Conservation (phyloP, 2,113 vertebrate genomes). For the Erpornis zantholeuca region DNA sequence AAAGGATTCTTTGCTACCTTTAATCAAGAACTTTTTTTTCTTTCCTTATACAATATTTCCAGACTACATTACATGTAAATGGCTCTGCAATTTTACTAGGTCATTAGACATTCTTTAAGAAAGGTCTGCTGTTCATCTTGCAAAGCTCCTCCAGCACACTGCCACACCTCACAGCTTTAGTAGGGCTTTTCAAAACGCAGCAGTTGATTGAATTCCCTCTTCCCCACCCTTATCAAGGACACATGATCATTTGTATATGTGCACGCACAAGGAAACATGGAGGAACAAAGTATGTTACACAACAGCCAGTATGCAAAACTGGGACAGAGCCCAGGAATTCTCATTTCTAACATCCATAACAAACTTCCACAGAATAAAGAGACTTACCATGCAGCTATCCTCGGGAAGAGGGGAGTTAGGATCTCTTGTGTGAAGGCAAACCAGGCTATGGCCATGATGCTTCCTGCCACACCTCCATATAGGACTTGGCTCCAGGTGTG, state of each 20-base stretch:
- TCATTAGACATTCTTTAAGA: neutral
- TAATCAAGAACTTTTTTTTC: neutral
- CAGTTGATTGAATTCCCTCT: neutral
- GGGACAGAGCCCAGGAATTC: neutral
- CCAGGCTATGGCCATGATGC: slow-evolving; percentile 88
- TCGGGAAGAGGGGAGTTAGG: slow-evolving; percentile 94
- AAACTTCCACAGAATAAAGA: neutral
- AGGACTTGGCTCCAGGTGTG: slow-evolving; percentile 97
- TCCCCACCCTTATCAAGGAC: neutral
- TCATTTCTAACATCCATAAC: neutral
- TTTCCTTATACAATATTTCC: neutral
- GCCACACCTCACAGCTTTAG: neutral
- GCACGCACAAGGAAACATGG: neutral
- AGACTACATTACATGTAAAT: neutral
- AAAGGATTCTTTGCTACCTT: neutral
- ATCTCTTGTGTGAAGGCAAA: slow-evolving; percentile 97
- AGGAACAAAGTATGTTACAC: neutral
- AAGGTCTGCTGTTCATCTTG: neutral
- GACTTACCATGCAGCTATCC: slow-evolving; percentile 96
- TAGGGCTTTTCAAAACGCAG: neutral
- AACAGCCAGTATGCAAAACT: neutral
- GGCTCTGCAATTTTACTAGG: neutral
- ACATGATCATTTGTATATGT: neutral
- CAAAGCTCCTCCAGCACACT: neutral
- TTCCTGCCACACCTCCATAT: slow-evolving; percentile 88